A percentile compares a stretch with the other conserved stretches of the same genome.
Conservation (phyloP, 2,113 vertebrate genomes). For the Psammodynastes pulverulentus region DNA sequence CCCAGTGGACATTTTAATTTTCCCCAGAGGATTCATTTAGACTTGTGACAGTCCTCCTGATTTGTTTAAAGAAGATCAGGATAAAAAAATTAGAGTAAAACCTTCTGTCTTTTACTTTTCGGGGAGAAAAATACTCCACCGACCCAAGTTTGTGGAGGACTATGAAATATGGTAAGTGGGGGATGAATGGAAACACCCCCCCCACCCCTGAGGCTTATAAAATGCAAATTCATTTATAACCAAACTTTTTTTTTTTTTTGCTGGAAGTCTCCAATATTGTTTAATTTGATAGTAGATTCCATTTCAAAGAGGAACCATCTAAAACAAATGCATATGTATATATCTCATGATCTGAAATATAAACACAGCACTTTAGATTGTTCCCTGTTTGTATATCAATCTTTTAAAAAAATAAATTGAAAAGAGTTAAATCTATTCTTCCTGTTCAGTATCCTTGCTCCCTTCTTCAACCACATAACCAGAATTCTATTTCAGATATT, state of each 20-base stretch:
- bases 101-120: not conserved
- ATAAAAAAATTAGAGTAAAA: not conserved
- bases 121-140: not conserved
- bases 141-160: not conserved
- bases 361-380: constrained; percentile 19
- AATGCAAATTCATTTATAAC: not conserved
- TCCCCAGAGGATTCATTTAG: not conserved
- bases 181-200: not conserved
- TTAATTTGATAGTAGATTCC: not conserved
- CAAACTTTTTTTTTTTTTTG: not conserved
- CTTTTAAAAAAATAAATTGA: constrained; percentile 35
- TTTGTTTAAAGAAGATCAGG: not conserved
- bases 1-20: not conserved
- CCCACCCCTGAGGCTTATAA: not conserved
- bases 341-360: constrained; percentile 28
- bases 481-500: constrained; percentile 65
- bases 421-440: constrained; percentile 51
- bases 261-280: not conserved
- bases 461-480: constrained; percentile 44
- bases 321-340: constrained; percentile 32
- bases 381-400: constrained; percentile 4
- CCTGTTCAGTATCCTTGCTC: constrained; percentile 22
- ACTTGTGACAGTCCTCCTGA: not conserved
- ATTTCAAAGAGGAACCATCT: constrained; percentile 3
- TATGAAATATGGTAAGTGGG: not conserved